These are phyloP conservation scores for Sturnus vulgaris DNA, from an alignment of 2,113 vertebrate genomes.

Conservation along the genomic window DNA sequence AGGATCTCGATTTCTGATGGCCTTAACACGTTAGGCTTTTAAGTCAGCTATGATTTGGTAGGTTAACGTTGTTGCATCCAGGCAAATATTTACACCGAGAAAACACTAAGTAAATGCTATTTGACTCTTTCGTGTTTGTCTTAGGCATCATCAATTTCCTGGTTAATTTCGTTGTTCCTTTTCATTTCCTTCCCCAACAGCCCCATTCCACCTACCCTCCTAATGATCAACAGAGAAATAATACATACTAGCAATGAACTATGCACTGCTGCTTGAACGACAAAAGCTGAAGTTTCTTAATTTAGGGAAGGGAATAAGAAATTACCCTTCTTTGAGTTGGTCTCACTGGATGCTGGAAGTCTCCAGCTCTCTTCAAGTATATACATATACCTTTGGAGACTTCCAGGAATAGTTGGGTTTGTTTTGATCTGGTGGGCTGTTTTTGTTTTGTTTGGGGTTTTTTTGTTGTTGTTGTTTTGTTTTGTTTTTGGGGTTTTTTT, in stretches of 20 bases:
- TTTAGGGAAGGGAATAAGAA: neutral
- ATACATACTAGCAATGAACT: neutral
- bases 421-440: neutral
- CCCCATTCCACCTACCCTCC: neutral
- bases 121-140: neutral
- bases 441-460: neutral
- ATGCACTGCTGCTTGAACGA: neutral
- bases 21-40: neutral
- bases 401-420: neutral
- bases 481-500: no score
- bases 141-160: neutral
- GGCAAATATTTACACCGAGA: neutral
- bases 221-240: neutral
- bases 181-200: neutral
- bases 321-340: neutral
- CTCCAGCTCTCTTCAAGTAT: neutral
- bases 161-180: neutral
- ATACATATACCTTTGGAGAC: neutral
- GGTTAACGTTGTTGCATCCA: neutral
- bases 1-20: neutral
- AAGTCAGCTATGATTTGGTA: neutral
- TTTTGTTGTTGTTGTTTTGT: neutral
- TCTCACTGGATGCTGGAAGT: neutral
- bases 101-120: neutral
- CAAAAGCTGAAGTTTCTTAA: neutral